These are phyloP conservation scores for Dermolepida albohirtum DNA, from an alignment of 2,888 invertebrate genomes.

Conservation along the genomic window DNA sequence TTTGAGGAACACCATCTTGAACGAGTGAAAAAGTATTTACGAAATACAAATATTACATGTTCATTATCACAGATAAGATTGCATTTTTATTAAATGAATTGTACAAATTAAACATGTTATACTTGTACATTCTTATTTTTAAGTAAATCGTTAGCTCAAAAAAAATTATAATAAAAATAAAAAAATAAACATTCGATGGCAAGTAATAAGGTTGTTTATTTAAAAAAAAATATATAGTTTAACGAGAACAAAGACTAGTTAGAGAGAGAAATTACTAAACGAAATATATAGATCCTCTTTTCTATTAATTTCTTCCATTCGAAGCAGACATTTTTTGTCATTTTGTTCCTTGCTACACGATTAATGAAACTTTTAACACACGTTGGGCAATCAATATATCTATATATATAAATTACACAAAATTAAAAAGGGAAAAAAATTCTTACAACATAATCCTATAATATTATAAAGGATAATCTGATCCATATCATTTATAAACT, in stretches of 20 bases:
- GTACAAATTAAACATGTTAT: conserved; percentile 46
- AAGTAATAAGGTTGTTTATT: conserved; percentile 13
- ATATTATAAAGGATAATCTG: conserved; percentile 31
- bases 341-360: conserved; percentile 6
- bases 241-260: conserved; percentile 17
- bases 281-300: conserved; percentile 1
- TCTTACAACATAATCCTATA: conserved; percentile 40
- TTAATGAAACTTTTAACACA: conserved; percentile 45
- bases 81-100: conserved; percentile 39
- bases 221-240: not conserved
- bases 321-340: not conserved
- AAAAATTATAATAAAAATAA: conserved; percentile 7
- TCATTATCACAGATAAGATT: conserved; percentile 45
- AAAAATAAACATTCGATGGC: conserved; percentile 35
- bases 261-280: conserved; percentile 19
- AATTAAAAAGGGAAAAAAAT: conserved; percentile 34
- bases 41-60: conserved; percentile 45
- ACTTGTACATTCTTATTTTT: conserved; percentile 32
- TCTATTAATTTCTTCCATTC: conserved; percentile 4
- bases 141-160: not conserved
- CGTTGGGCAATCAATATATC: conserved; percentile 4
- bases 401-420: conserved; percentile 37
- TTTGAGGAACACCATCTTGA: conserved; percentile 3
- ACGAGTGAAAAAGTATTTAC: conserved; percentile 23
- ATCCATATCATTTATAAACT: conserved; percentile 31